These are phyloP conservation scores for Pristionchus fissidentatus DNA, from an alignment of 2,888 invertebrate species.

Conservation along the genomic window DNA sequence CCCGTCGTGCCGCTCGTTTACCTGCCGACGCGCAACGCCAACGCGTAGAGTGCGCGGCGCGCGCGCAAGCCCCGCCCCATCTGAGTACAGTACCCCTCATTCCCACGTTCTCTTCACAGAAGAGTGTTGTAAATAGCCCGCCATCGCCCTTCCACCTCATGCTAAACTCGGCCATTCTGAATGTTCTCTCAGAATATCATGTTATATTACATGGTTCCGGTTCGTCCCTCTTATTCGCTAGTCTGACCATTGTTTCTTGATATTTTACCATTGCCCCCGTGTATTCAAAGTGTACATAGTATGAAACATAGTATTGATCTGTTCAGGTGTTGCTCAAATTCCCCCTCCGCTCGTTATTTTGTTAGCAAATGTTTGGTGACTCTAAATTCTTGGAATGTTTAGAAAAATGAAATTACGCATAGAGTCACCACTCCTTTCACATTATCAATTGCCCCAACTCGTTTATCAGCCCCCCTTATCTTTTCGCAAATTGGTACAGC, in stretches of 20 bases:
- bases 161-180: constrained; percentile 13
- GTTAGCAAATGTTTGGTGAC: neutral
- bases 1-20: neutral
- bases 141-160: neutral
- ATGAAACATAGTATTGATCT: neutral
- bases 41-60: constrained; percentile 1
- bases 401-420: too few relatives aligned
- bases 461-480: neutral
- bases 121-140: neutral
- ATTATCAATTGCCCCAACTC: neutral
- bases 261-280: neutral
- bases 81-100: neutral
- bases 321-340: neutral
- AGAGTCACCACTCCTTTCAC: neutral
- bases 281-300: constrained; percentile 19
- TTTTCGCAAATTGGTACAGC: neutral
- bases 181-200: too few relatives aligned
- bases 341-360: too few relatives aligned
- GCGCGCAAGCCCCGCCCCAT: neutral
- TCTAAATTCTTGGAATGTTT: neutral
- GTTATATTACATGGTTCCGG: neutral
- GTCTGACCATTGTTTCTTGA: neutral
- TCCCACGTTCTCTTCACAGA: constrained; percentile 14
- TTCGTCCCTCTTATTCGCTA: neutral
- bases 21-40: neutral